Evolutionary conservation across 35 echinoderm and acorn worm genomes (phyloP), one percentile per base, ranked within the genome.

Genomic region (Apostichopus japonicus): DNA sequence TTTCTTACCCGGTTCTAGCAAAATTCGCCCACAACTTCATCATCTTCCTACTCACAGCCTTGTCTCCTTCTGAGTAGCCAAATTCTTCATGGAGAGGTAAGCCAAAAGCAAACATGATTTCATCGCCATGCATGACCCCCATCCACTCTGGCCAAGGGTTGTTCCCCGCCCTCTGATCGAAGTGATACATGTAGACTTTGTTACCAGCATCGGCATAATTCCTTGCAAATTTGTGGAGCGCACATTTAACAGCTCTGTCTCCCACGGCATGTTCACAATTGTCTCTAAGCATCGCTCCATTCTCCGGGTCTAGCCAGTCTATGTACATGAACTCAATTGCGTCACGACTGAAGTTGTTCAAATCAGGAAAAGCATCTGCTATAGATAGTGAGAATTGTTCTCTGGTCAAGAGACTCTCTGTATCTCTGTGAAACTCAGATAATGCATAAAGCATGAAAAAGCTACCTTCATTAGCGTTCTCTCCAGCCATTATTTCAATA

Each of bases 81-180:
- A 76, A 44, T 59, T 92, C 63, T n/a, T 91, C 23, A 52, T 96
- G 67, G 8, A 99, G 88, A 14, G 97, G 97, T 83, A 93, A 78
- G 10, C 97, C 97, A 75, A 99, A 99, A 23, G 94, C 70, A 84
- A 92, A 99, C 27, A 93, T 90, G 72, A 99, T 96, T 56, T 99
- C 97, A 93, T 99, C 97, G 19, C 95, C 97, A 80, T 99, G 97
- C 24, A 99, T 90, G 17, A 99, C 97, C 1, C 97, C 97, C 97
- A 99, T 99, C 97, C 97, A 99, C 51, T 94, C 97, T 5, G 95
- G 79, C 90, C 93, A 99, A 4, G 87, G 93, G 67, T 90, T 91
- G 21, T 96, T 99, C 1, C 92, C 96, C 25, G 93, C 91, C 63
- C 97, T 86, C 51, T 99, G 93, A 6, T 87, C 83, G 79, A 99